A percentile compares a stretch with the other conserved stretches of the same genome.
Conservation (phyloP, 2,888 invertebrate species). For the Lasioglossum leucozonium region DNA sequence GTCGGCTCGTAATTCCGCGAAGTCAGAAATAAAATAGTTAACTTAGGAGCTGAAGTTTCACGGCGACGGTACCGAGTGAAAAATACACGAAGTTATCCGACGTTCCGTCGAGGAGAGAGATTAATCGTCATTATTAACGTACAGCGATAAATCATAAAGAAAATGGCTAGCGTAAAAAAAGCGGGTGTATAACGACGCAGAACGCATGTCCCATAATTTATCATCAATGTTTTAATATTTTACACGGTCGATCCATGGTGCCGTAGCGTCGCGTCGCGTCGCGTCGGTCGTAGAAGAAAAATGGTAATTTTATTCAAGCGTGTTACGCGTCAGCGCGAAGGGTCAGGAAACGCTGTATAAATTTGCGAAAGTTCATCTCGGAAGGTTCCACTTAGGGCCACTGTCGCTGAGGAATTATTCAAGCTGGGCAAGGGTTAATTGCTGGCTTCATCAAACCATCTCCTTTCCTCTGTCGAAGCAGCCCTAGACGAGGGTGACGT, state of each 20-base stretch:
- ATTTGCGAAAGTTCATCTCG: slow-evolving; percentile 70
- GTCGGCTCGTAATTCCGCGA: no score
- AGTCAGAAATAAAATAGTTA: background rate
- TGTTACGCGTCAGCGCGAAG: slow-evolving; percentile 40
- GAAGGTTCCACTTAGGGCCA: slow-evolving; percentile 69
- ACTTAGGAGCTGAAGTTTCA: background rate
- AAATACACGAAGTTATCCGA: background rate
- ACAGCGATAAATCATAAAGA: background rate
- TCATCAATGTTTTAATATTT: background rate
- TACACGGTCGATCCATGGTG: background rate
- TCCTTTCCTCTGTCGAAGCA: slow-evolving; percentile 61
- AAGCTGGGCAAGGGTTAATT: slow-evolving; percentile 73
- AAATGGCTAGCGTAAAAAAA: background rate
- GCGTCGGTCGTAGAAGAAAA: slow-evolving; percentile 20
- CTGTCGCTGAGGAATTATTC: slow-evolving; percentile 67
- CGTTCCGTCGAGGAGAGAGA: background rate
- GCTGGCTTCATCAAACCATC: slow-evolving; percentile 68
- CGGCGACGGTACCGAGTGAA: background rate
- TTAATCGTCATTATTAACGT: background rate
- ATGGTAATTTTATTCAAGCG: slow-evolving; percentile 51
- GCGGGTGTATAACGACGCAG: background rate
- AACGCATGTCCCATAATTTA: background rate
- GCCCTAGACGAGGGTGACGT: slow-evolving; percentile 66
- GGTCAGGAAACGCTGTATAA: slow-evolving; percentile 60
- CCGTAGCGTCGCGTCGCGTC: background rate